These are phyloP conservation scores for Hyalella azteca DNA, from an alignment of 2,888 invertebrate species.

Conservation along the genomic window DNA sequence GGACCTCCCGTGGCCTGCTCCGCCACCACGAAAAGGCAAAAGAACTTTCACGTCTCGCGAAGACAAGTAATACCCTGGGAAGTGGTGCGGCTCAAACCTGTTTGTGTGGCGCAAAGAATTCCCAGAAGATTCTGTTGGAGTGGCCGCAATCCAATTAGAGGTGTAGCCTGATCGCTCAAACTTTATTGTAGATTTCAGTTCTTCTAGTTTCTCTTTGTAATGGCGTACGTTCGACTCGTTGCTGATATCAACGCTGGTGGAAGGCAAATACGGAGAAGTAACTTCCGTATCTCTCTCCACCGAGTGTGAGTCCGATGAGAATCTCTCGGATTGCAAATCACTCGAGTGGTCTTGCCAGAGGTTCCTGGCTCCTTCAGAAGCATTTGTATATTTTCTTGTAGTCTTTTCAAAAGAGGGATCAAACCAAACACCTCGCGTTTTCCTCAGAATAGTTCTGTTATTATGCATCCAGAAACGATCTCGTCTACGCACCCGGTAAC, in stretches of 20 bases:
- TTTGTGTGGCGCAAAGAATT: slow-evolving; percentile 16
- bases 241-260: not conserved
- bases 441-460: slow-evolving; percentile 16
- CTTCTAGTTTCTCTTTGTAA: not conserved
- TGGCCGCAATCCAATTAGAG: not conserved
- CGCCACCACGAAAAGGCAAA: not conserved
- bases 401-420: slow-evolving; percentile 7
- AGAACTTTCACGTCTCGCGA: not conserved
- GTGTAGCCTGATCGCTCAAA: not conserved
- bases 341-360: not conserved
- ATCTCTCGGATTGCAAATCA: not conserved
- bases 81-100: slow-evolving; percentile 15
- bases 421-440: slow-evolving; percentile 15
- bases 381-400: not conserved
- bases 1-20: too few relatives aligned
- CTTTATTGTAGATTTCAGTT: not conserved
- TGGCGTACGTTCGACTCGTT: not conserved
- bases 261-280: not conserved
- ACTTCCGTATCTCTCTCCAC: not conserved
- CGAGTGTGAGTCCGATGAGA: too few relatives aligned
- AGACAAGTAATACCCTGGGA: not conserved
- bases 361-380: not conserved
- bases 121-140: slow-evolving; percentile 8
- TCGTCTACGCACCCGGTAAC: not conserved
- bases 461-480: not conserved